phyloP scores from a whole-genome alignment of 2,888 invertebrate species.

The Epinotia brunnichana region DNA sequence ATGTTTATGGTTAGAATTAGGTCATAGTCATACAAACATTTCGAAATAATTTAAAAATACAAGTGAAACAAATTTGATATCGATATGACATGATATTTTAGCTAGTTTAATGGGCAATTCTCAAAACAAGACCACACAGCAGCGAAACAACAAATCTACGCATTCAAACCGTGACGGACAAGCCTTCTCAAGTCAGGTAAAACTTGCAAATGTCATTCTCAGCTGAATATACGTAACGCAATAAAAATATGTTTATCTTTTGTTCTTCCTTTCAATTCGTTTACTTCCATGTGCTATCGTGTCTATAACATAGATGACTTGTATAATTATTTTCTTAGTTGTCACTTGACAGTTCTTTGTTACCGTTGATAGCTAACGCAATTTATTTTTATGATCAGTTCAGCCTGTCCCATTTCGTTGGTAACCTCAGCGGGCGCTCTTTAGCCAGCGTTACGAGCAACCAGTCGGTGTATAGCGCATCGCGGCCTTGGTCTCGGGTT shows the following conservation, averaged over 20 bases:
- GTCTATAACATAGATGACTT: constrained; percentile 35
- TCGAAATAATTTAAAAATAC: constrained; percentile 43
- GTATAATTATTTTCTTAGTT: constrained; percentile 31
- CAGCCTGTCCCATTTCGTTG: constrained; percentile 83
- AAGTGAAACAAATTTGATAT: constrained; percentile 43
- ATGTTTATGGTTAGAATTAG: constrained; percentile 49
- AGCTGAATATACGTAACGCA: constrained; percentile 77
- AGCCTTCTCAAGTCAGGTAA: constrained; percentile 79
- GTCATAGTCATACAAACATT: constrained; percentile 47
- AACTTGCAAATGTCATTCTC: constrained; percentile 83
- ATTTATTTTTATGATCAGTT: constrained; percentile 76
- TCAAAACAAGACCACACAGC: constrained; percentile 67
- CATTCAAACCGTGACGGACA: constrained; percentile 70
- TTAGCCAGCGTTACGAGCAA: constrained; percentile 84
- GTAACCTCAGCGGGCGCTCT: constrained; percentile 85
- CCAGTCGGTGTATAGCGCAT: constrained; percentile 84
- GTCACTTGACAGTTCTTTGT: constrained; percentile 59
- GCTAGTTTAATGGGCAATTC: constrained; percentile 79
- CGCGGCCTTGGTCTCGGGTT: constrained; percentile 87
- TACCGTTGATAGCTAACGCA: constrained; percentile 48
- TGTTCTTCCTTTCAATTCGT: constrained; percentile 31
- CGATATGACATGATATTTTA: constrained; percentile 51
- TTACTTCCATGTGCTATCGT: constrained; percentile 26
- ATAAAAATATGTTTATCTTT: constrained; percentile 43
- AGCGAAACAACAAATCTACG: constrained; percentile 65